Evolutionary conservation across 1,140 invertebrate species (phyloP).

Genomic region (Scaptomyza graminum): DNA sequence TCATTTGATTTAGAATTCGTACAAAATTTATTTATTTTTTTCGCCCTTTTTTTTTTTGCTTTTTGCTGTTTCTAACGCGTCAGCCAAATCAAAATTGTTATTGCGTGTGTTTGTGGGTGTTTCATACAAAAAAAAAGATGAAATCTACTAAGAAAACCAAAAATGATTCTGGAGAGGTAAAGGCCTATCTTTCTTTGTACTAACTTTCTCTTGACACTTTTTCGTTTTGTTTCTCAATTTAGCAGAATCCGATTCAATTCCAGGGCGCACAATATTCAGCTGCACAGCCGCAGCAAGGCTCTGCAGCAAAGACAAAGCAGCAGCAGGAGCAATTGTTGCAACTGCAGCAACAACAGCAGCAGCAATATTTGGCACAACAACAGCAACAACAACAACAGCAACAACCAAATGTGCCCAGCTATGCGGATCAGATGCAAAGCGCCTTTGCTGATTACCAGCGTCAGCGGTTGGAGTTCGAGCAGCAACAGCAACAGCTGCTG

Average conservation of each 20-base stretch:
- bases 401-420: slow-evolving; percentile 42
- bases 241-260: slow-evolving; percentile 46
- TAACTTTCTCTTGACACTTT: not conserved
- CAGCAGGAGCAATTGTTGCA: slow-evolving; percentile 9
- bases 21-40: slow-evolving; percentile 8
- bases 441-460: slow-evolving; percentile 68
- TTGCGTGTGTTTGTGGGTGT: not conserved
- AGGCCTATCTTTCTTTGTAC: not conserved
- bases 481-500: slow-evolving; percentile 70
- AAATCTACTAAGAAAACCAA: slow-evolving; percentile 21
- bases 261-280: slow-evolving; percentile 40
- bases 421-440: slow-evolving; percentile 71
- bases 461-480: slow-evolving; percentile 61
- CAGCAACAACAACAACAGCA: not conserved
- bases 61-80: not conserved
- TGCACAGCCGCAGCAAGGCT: slow-evolving; percentile 27
- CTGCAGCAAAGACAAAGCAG: slow-evolving; percentile 15
- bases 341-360: slow-evolving; percentile 25
- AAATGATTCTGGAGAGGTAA: slow-evolving; percentile 36
- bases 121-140: slow-evolving; percentile 28
- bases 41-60: not conserved
- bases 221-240: not conserved
- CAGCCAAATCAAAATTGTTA: slow-evolving; percentile 1
- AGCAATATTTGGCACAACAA: slow-evolving; percentile 6
- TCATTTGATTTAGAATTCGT: slow-evolving; percentile 41